Evolutionary conservation across 2,888 invertebrate genomes (phyloP).

Genomic region (Pterostichus niger): DNA sequence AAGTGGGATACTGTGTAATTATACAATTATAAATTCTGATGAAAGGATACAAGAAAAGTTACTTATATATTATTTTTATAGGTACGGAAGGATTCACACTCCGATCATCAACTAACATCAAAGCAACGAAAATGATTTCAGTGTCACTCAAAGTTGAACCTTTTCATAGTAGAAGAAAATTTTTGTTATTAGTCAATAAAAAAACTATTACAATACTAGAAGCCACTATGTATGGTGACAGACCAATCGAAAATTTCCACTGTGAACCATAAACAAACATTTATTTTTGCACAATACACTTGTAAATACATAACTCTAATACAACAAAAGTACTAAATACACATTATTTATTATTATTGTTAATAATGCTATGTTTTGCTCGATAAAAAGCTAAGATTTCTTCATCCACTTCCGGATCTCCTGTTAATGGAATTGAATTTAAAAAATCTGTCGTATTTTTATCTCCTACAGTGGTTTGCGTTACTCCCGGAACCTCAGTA

Average conservation of each 20-base stretch:
- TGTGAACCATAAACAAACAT: conserved; percentile 70
- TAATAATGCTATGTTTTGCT: conserved; percentile 34
- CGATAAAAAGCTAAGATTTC: conserved; percentile 78
- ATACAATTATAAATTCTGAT: too few species aligned
- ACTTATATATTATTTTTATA: conserved; percentile 67
- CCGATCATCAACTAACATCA: conserved; percentile 73
- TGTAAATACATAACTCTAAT: conserved; percentile 18
- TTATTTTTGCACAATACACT: neutral
- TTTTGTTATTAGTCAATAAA: conserved; percentile 74
- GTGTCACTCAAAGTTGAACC: conserved; percentile 72
- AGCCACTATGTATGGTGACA: conserved; percentile 77
- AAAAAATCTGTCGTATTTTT: conserved; percentile 71
- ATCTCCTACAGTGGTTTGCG: conserved; percentile 25
- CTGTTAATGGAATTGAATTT: conserved; percentile 77
- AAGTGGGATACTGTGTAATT: too few species aligned
- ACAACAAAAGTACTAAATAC: conserved; percentile 24
- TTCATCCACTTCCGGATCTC: conserved; percentile 78
- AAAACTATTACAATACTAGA: conserved; percentile 75
- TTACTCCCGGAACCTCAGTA: neutral
- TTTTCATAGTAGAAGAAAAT: conserved; percentile 71
- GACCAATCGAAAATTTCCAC: conserved; percentile 72
- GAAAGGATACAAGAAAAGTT: too few species aligned
- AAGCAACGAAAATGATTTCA: conserved; percentile 73
- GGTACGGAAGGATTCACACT: conserved; percentile 77
- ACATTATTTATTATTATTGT: conserved; percentile 37